These are phyloP conservation scores for Canis aureus DNA, from an alignment of 2,113 vertebrate genomes.

Conservation along the genomic window DNA sequence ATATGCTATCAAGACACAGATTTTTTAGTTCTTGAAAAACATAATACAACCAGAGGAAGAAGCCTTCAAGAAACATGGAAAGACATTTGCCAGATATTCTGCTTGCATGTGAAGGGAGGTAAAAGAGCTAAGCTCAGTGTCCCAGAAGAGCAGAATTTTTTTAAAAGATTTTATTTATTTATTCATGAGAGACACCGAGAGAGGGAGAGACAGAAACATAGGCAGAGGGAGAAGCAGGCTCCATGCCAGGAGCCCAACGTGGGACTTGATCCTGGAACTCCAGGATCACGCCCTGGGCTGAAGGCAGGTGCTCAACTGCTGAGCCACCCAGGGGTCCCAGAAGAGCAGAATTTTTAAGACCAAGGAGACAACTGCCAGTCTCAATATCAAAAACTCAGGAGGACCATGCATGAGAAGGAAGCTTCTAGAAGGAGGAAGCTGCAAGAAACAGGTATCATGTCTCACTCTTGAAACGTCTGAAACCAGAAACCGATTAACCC, in stretches of 20 bases:
- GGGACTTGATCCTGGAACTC: too few species aligned
- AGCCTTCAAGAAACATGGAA: background rate
- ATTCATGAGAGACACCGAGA: too few species aligned
- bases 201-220: too few species aligned
- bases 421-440: background rate
- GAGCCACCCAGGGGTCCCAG: background rate
- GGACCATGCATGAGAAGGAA: background rate
- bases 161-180: too few species aligned
- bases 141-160: too few species aligned
- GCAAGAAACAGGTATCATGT: background rate
- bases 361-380: background rate
- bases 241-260: too few species aligned
- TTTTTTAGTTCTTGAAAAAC: background rate
- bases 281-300: too few species aligned
- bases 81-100: constrained; percentile 15
- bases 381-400: background rate
- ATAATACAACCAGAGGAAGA: background rate
- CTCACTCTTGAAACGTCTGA: background rate
- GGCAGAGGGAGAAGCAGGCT: too few species aligned
- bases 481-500: background rate
- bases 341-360: background rate
- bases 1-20: background rate
- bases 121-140: background rate
- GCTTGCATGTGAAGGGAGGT: background rate
- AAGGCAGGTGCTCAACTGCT: too few species aligned